Conservation (phyloP, 2,888 invertebrate genomes). For the Exephanes ischioxanthus region DNA sequence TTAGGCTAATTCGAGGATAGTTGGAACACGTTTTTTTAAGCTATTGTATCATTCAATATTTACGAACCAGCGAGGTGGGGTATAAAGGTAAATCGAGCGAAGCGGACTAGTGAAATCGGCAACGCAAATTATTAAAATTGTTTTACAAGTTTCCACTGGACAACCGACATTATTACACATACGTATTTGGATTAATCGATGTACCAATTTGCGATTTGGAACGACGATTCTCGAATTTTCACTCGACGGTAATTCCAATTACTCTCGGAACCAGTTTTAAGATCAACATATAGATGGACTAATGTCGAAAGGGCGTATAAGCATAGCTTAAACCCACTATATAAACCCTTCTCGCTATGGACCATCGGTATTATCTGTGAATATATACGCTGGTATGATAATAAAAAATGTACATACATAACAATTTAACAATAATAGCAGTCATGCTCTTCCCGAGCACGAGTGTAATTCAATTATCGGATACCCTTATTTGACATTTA, state of each 20-base stretch:
- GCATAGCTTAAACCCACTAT: background rate
- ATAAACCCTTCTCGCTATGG: background rate
- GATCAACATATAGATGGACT: too few relatives aligned
- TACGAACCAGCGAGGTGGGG: background rate
- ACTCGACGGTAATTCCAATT: background rate
- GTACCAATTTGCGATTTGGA: background rate
- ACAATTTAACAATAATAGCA: background rate
- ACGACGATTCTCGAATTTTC: background rate
- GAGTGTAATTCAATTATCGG: background rate
- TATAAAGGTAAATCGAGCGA: background rate
- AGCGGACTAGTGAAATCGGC: background rate
- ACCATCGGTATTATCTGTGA: background rate
- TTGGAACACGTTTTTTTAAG: background rate
- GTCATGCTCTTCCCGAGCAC: background rate
- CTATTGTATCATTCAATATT: background rate
- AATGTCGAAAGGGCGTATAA: too few relatives aligned
- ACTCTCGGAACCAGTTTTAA: background rate
- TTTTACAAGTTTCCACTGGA: background rate
- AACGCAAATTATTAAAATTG: background rate
- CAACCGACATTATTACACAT: background rate
- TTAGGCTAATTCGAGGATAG: slow-evolving; percentile 1
- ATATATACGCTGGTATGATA: background rate
- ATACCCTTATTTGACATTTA: background rate
- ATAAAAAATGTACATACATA: slow-evolving; percentile 3
- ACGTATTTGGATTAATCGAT: background rate